These are phyloP conservation scores for Nesogale talazaci DNA, from an alignment of 2,113 vertebrate genomes.

Conservation along the genomic window DNA sequence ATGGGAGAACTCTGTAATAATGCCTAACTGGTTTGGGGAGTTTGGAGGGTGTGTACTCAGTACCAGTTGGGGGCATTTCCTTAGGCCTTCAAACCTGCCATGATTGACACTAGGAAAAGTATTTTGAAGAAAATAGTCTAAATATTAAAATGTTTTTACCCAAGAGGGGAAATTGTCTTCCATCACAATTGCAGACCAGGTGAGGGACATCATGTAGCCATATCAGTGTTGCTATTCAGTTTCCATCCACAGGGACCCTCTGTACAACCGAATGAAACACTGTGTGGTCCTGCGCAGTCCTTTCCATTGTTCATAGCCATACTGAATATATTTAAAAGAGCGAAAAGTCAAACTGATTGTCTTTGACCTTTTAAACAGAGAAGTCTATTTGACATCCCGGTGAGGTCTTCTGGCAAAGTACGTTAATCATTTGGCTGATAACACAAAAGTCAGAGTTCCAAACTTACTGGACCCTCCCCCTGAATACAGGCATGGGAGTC, in stretches of 20 bases:
- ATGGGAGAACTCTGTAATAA: conserved; percentile 67
- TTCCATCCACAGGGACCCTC: no score
- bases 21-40: conserved; percentile 68
- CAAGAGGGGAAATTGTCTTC: neutral
- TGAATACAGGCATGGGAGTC: no score
- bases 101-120: neutral
- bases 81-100: neutral
- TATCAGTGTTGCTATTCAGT: no score
- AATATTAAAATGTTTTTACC: neutral
- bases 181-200: neutral
- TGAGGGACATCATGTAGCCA: neutral
- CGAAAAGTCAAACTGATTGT: neutral
- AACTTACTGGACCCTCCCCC: no score
- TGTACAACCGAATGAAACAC: no score
- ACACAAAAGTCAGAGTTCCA: no score
- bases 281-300: no score
- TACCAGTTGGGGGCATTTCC: conserved; percentile 4
- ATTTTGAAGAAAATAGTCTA: neutral
- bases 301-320: no score
- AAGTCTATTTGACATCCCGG: neutral
- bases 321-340: neutral
- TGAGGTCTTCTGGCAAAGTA: no score
- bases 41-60: conserved; percentile 46
- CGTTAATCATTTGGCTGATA: no score
- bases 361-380: neutral